Conservation (phyloP, 1,140 invertebrate species). For the Hycleus phaleratus region DNA sequence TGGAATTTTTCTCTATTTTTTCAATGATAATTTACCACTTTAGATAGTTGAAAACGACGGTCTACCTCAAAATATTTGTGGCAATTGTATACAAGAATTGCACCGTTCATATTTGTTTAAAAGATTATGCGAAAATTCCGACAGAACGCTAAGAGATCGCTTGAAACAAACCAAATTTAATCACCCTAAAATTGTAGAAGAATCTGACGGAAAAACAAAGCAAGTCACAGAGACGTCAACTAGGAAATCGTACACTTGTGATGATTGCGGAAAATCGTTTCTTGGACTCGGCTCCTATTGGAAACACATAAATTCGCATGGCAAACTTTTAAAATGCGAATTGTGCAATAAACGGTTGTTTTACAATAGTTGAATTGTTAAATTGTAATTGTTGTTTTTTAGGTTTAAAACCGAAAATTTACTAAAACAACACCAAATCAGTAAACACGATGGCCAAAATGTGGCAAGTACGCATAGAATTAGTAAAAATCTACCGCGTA, state of each 20-base stretch:
- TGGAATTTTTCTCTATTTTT: background rate
- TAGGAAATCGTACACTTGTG: background rate
- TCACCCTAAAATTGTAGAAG: too few relatives aligned
- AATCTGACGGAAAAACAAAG: background rate
- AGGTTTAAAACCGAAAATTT: constrained; percentile 13
- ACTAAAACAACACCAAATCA: constrained; percentile 6
- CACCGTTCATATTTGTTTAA: constrained; percentile 22
- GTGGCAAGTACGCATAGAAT: constrained; percentile 4
- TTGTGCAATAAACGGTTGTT: constrained; percentile 6
- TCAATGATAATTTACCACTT: constrained; percentile 2
- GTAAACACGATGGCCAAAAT: background rate
- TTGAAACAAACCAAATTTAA: background rate
- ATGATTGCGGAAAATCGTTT: background rate
- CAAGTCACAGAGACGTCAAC: too few relatives aligned
- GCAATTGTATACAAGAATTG: constrained; percentile 24
- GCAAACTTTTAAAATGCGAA: constrained; percentile 9
- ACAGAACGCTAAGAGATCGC: constrained; percentile 19
- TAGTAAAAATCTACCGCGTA: constrained; percentile 19
- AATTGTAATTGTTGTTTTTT: constrained; percentile 4
- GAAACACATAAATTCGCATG: constrained; percentile 8
- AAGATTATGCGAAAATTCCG: constrained; percentile 27
- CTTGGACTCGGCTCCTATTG: constrained; percentile 1
- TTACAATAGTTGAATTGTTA: background rate
- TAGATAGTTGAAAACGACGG: constrained; percentile 28
- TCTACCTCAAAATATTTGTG: constrained; percentile 29